Conservation (phyloP, 2,113 vertebrate genomes). For the Conger conger region DNA sequence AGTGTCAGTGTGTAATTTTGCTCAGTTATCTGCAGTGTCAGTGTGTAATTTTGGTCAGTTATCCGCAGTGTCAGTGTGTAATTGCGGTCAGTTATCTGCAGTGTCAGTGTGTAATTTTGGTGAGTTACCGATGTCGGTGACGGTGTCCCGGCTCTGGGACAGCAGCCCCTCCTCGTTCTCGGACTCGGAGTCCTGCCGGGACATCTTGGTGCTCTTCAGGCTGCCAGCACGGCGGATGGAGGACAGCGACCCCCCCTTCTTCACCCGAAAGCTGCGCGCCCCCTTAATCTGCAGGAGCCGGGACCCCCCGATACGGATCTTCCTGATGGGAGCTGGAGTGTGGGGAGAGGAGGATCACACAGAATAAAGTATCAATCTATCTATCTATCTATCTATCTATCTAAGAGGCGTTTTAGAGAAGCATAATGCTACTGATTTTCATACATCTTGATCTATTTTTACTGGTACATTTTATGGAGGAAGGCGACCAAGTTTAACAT, state of each 20-base stretch:
- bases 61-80: not conserved
- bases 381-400: no score
- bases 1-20: no score
- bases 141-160: conserved; percentile 97
- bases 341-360: not conserved
- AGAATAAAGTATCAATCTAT: no score
- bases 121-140: conserved; percentile 89
- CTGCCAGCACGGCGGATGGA: conserved; percentile 95
- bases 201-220: conserved; percentile 98
- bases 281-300: conserved; percentile 99
- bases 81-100: not conserved
- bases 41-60: no score
- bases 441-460: no score
- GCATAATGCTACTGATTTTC: no score
- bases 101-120: not conserved
- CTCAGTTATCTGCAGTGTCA: no score
- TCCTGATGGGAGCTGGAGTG: conserved; percentile 82
- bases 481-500: no score
- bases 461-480: no score
- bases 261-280: conserved; percentile 94
- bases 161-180: conserved; percentile 95
- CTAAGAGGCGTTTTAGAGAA: not conserved
- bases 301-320: conserved; percentile 95
- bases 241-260: conserved; percentile 96
- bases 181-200: conserved; percentile 97